Base-by-base conservation (phyloP, 2,113 vertebrate species). In the Cynocephalus volans region DNA sequence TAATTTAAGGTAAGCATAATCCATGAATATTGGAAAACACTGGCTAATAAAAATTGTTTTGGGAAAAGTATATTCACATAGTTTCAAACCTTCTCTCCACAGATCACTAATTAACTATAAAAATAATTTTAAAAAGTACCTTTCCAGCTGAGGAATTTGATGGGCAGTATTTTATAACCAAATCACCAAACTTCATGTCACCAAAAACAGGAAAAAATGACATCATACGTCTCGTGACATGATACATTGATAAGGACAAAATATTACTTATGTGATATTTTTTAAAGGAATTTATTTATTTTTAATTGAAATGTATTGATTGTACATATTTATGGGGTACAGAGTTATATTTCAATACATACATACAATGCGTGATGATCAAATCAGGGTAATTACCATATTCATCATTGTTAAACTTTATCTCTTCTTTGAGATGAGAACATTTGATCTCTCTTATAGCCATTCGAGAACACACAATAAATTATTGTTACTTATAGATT, bases 71-170 rank as follows among this genome's bases (percentile, higher is more conserved):
- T 90, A 48, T 18, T 91, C 52, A 70, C 26, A 70, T 65, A 65
- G 48, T 83, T 96, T 92, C 75, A 91, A 75, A 75, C 6, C 5
- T 64, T 96, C 13, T 80, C 48, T 70, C 23, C 85, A 82, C 64
- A 93, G 15, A 60, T 70, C 33, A 93, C 33, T 79, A 81, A 96
- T 65, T 77, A 76, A 70, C 82, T 69, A 56, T 48, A 62, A n/a
- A 76, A 96, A 88, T 5, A 82, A 64, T 83, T 41, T 41, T 65
- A 64, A 93, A 77, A 96, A 24, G 8, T 77, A 72, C 12, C 14
- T 77, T 90, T 86, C 31, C 58, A 76, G 69, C 5, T n/a, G 36
- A 87, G 60, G 81, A 94, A 92, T 60, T 72, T 83, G 7, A 19
- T 84, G 48, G 12, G 64, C 15, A 52, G 1, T 10, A 56, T 54